Percentiles rank a stretch among this genome's conserved stretches.
phyloP scores from a whole-genome alignment of 2,888 invertebrate species.

The Fragum fragum region DNA sequence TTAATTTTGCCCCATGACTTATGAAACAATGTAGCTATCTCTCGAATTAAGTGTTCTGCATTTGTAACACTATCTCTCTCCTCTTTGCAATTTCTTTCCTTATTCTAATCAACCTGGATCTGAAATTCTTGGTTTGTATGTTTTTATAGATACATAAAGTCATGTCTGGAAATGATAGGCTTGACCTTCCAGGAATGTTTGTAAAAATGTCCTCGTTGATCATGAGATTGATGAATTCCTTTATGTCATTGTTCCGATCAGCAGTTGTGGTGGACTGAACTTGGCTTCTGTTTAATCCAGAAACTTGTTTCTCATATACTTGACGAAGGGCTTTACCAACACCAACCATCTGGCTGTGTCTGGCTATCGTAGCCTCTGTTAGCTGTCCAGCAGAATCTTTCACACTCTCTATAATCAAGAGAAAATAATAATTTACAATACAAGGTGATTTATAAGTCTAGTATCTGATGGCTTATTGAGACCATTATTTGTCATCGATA shows the following conservation, averaged over 20 bases:
- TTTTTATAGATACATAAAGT: background rate
- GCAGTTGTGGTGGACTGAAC: background rate
- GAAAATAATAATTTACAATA: too few relatives aligned
- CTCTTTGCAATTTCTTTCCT: background rate
- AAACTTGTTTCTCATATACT: conserved; percentile 41
- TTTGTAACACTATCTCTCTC: background rate
- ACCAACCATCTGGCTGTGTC: conserved; percentile 63
- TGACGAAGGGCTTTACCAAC: conserved; percentile 34
- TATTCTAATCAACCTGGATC: background rate
- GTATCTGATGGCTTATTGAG: too few relatives aligned
- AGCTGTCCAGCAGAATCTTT: conserved; percentile 55
- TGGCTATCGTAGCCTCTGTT: conserved; percentile 52
- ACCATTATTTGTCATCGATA: too few relatives aligned
- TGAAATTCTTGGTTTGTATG: background rate
- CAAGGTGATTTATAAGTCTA: too few relatives aligned
- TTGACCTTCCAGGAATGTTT: conserved; percentile 22
- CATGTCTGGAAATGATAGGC: background rate
- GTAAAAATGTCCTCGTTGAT: conserved; percentile 32
- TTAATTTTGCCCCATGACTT: too few relatives aligned
- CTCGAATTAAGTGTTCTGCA: too few relatives aligned
- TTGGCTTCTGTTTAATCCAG: background rate
- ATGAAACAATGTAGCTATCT: too few relatives aligned
- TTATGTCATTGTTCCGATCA: conserved; percentile 33
- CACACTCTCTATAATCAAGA: conserved; percentile 42
- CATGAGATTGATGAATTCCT: conserved; percentile 36